Base-by-base conservation (phyloP, 2,113 vertebrate species). In the Salminus brasiliensis region DNA sequence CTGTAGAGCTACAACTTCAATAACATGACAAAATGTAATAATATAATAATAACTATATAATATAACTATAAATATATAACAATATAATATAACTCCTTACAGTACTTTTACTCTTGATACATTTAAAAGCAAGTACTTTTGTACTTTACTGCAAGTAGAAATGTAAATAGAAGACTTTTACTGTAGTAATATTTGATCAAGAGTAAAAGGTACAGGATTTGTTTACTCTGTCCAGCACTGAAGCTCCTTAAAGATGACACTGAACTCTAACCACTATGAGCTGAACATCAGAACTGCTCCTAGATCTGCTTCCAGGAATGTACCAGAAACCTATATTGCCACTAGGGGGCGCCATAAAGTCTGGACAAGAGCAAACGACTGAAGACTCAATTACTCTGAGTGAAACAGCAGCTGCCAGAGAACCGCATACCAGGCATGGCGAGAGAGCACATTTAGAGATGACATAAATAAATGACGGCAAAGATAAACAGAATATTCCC, bases 401-500 rank as follows among this genome's bases (percentile, higher is more conserved):
- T 90, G 87, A 92, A 87, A 81, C 81, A 90, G 89, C 87, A 88
- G 85, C 89, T 88, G 76, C 82, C 88, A 88, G 88, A 87, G 89
- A 87, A 87, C 86, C 80, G 78, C 88, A 90, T 87, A 88, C 90
- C 88, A 85, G 84, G 84, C 83, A 84, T 85, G 86, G n/a, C 59
- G 39, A 53, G 63, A 73, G 62, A 60, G 43, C 13, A 18, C 69
- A 78, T 80, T 62, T 15, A 87, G 84, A 84, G 81, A 85, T 80
- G 81, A 82, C 86, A 76, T 71, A 89, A 86, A 86, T 89, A 91
- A 92, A 91, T 89, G 80, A 78, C 86, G 81, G 34, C 60, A 62
- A 78, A 85, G 15, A 25, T 63, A 92, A 89, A 91, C 88, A 90
- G 91, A 91, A 81, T 82, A 88, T 90, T 90, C 90, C 89, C 85